Evolutionary conservation across 2,888 invertebrate genomes (phyloP).

Genomic region (Netelia melanura): DNA sequence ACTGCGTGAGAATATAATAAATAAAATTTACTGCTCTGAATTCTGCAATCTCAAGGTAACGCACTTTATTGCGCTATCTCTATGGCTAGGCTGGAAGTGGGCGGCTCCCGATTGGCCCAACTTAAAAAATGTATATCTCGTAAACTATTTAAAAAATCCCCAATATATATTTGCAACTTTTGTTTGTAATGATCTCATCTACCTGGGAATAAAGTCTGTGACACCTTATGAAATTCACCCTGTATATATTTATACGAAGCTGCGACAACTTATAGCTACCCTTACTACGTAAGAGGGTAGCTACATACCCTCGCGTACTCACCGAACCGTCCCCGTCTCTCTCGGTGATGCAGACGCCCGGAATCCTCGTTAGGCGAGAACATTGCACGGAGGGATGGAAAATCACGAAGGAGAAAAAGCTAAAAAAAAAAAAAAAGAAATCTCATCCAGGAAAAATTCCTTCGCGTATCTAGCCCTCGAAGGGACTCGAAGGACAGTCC

Average conservation of each 20-base stretch:
- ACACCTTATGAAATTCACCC: too few species aligned
- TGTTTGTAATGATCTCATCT: too few species aligned
- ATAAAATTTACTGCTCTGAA: too few species aligned
- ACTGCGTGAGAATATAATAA: too few species aligned
- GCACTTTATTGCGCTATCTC: too few species aligned
- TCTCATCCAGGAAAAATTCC: conserved; percentile 74
- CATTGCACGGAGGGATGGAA: conserved; percentile 42
- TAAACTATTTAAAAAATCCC: too few species aligned
- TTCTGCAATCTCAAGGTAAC: too few species aligned
- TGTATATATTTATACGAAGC: conserved; percentile 23
- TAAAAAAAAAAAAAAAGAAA: conserved; percentile 66
- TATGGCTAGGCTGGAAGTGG: too few species aligned
- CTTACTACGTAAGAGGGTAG: neutral
- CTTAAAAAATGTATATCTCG: too few species aligned
- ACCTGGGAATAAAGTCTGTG: too few species aligned
- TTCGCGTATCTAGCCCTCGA: conserved; percentile 70
- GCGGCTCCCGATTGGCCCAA: too few species aligned
- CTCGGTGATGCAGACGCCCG: conserved; percentile 63
- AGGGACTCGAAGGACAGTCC: conserved; percentile 72
- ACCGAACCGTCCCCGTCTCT: conserved; percentile 70
- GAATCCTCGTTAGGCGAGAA: conserved; percentile 77
- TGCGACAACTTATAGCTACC: conserved; percentile 57
- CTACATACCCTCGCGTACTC: conserved; percentile 72
- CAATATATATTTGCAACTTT: too few species aligned
- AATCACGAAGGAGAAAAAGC: conserved; percentile 25